Base-by-base conservation (phyloP, 2,888 invertebrate species). In the Erannis defoliaria region DNA sequence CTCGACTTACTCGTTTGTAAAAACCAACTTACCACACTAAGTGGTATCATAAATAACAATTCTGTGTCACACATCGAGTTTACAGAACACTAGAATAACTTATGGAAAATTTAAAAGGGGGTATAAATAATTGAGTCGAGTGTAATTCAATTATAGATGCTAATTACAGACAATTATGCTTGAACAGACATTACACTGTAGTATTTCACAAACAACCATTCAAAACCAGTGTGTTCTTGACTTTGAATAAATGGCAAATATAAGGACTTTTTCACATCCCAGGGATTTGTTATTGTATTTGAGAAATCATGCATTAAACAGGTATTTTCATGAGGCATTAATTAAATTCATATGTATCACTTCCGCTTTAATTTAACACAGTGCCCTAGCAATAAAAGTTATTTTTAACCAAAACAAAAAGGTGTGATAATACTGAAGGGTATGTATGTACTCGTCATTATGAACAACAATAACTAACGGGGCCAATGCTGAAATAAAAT, bases 211-310 rank as follows among this genome's bases (percentile, higher is more conserved):
- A 21, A 2, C 21, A 42, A 21, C n/a, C 8, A 16, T 21, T 16
- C 12, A 21, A n/a, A 12, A 42, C 4, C 21, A 21, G 10, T 40
- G 12, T 19, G 19, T 9, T 16, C 16, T 16, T 8, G 37, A 18
- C n/a, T 29, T 38, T 29, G 6, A 23, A 5, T 40, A 26, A 26
- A 55, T 53, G 43, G 33, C 35, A 16, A 26, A 55, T 45, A 55
- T 55, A 3, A 55, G n/a, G 26, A 45, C 26, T 18, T 55, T 37
- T 45, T 26, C 55, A 6, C 10, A 45, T 37, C 45, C 45, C 35
- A 37, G 35, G 9, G 35, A 55, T 26, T 37, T 45, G 8, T 26
- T 55, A 35, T 18, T 16, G 45, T 55, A 35, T 45, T 55, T 45
- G n/a, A 55, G 45, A 50, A 29, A 55, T 42, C 55, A 37, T 6